A percentile compares a stretch with the other conserved stretches of the same genome.
Conservation (phyloP, 23 tunicate genomes). For the Aplidium turbinatum region DNA sequence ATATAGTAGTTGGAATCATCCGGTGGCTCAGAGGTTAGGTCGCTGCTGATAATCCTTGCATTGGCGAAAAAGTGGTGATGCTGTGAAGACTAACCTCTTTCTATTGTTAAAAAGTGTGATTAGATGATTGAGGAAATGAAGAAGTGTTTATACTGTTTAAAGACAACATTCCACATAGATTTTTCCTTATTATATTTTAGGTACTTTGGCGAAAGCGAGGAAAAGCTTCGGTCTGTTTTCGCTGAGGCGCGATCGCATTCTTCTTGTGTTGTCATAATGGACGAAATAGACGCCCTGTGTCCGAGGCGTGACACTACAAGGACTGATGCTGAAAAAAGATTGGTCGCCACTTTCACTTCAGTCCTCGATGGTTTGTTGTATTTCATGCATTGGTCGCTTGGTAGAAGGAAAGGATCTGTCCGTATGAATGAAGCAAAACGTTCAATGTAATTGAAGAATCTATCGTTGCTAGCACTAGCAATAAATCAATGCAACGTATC, state of each 20-base stretch:
- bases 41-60: too few relatives aligned
- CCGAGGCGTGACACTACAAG: constrained; percentile 51
- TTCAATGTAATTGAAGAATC: too few relatives aligned
- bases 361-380: constrained; percentile 47
- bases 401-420: too few relatives aligned
- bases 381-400: too few relatives aligned
- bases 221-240: constrained; percentile 49
- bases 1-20: too few relatives aligned
- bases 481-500: too few relatives aligned
- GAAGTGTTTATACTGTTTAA: neutral
- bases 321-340: constrained; percentile 65
- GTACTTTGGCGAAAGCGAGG: constrained; percentile 68
- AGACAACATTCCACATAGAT: neutral
- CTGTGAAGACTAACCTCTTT: too few relatives aligned
- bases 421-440: too few relatives aligned
- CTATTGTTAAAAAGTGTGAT: too few relatives aligned
- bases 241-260: constrained; percentile 35
- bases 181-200: neutral
- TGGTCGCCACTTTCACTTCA: constrained; percentile 61
- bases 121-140: neutral
- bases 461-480: too few relatives aligned
- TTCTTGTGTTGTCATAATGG: constrained; percentile 65
- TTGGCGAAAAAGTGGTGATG: too few relatives aligned
- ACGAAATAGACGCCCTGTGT: constrained; percentile 73
- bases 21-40: too few relatives aligned